These are phyloP conservation scores for Leguminivora glycinivorella DNA, from an alignment of 1,140 invertebrate species.

Conservation along the genomic window DNA sequence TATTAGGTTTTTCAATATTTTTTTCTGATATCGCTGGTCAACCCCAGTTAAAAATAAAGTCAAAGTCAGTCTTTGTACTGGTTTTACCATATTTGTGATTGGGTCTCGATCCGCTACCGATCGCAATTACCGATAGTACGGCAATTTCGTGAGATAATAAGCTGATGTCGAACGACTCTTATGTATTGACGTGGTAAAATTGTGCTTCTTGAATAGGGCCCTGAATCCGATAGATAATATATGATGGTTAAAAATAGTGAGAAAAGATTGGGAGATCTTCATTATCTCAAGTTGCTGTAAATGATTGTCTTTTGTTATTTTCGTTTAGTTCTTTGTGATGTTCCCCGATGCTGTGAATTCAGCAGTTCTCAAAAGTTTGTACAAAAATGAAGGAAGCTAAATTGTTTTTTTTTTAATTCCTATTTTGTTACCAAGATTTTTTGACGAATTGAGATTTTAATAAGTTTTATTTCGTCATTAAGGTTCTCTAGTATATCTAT, in stretches of 20 bases:
- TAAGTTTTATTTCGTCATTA: too few species aligned
- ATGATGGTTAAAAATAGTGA: constrained; percentile 5
- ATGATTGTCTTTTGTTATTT: not conserved
- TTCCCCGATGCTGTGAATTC: too few species aligned
- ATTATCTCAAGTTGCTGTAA: not conserved
- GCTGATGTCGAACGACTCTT: constrained; percentile 22
- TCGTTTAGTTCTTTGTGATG: not conserved
- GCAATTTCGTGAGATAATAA: constrained; percentile 28
- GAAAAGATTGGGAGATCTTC: not conserved
- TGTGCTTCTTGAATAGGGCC: constrained; percentile 9
- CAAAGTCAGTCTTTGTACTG: not conserved
- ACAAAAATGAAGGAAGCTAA: too few species aligned
- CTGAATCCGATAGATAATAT: not conserved
- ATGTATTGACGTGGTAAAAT: constrained; percentile 15
- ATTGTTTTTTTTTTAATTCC: too few species aligned
- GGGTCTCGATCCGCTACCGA: constrained; percentile 19
- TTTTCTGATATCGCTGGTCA: too few species aligned
- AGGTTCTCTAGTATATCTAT: too few species aligned
- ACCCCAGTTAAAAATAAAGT: not conserved
- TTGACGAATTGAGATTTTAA: too few species aligned
- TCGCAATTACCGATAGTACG: constrained; percentile 25
- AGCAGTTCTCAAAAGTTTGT: too few species aligned
- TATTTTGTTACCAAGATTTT: too few species aligned
- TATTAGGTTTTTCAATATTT: too few species aligned
- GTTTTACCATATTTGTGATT: not conserved